These are phyloP conservation scores for Morpho deidamia DNA, from an alignment of 2,888 invertebrate species.

Conservation along the genomic window DNA sequence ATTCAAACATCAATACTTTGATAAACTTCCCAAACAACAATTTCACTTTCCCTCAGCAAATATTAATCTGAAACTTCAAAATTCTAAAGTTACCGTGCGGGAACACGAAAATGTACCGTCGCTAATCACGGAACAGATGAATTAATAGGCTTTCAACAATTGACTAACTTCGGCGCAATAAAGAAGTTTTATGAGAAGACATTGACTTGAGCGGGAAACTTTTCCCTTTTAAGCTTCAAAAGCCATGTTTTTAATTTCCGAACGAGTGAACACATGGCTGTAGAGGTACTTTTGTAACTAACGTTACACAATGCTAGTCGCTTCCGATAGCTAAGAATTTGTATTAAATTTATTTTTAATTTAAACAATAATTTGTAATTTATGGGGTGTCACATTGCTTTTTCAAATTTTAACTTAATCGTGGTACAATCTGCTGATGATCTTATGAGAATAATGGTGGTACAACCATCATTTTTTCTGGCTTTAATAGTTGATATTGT, in stretches of 20 bases:
- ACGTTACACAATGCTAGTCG: conserved; percentile 31
- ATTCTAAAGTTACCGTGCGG: conserved; percentile 5
- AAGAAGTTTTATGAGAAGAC: conserved; percentile 37
- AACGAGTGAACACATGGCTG: conserved; percentile 51
- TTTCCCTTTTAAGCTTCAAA: conserved; percentile 55
- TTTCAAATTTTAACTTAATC: no score
- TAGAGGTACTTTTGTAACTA: conserved; percentile 40
- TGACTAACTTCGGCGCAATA: conserved; percentile 25
- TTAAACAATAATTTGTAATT: not conserved
- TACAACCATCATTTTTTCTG: no score
- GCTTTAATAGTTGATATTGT: no score
- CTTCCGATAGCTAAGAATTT: conserved; percentile 9
- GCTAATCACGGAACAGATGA: conserved; percentile 18
- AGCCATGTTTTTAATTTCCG: conserved; percentile 68
- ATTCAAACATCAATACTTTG: not conserved
- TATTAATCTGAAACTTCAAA: conserved; percentile 6
- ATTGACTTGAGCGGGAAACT: conserved; percentile 40
- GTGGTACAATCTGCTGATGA: no score
- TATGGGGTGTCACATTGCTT: not conserved
- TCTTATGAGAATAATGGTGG: no score
- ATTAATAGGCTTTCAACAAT: conserved; percentile 21
- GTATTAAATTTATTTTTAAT: not conserved
- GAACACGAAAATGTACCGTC: conserved; percentile 12
- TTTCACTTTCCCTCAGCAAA: conserved; percentile 2
- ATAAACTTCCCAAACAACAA: not conserved